phyloP scores from a whole-genome alignment of 2,113 vertebrate species.

The Neoarius graeffei region DNA sequence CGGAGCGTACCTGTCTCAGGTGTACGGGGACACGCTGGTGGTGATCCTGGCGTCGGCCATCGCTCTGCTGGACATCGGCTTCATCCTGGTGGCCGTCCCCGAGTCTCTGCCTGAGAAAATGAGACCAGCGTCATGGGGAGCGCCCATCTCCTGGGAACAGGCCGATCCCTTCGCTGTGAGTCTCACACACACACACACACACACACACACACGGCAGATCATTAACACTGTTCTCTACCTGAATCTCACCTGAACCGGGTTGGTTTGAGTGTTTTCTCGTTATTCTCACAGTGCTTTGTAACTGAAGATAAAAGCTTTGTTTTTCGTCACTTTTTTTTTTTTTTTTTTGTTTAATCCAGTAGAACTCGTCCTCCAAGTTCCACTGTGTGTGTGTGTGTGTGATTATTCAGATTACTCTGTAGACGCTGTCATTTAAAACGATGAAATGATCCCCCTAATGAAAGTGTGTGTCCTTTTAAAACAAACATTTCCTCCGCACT shows the following conservation, averaged over 20 bases:
- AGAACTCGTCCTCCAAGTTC: no score
- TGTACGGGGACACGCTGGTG: slow-evolving; percentile 85
- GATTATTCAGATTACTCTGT: no score
- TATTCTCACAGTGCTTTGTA: neutral
- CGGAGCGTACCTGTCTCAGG: slow-evolving; percentile 83
- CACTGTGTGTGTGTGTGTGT: neutral
- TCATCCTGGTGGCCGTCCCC: slow-evolving; percentile 88
- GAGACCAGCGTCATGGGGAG: slow-evolving; percentile 89
- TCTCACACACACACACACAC: neutral
- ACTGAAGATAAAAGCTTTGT: no score
- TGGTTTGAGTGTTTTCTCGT: neutral
- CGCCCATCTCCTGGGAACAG: slow-evolving; percentile 90
- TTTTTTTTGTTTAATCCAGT: no score
- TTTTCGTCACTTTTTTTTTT: no score
- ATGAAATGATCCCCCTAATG: no score
- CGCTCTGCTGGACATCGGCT: slow-evolving; percentile 86
- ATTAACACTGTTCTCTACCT: neutral
- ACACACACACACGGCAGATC: neutral
- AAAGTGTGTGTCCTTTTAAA: neutral
- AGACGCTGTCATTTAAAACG: no score
- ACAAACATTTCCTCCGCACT: no score
- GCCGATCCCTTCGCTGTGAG: slow-evolving; percentile 87
- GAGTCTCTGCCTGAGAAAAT: slow-evolving; percentile 91
- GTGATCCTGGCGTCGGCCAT: slow-evolving; percentile 86
- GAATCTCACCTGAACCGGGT: neutral